Percentiles rank a stretch among this genome's conserved stretches.
These are phyloP conservation scores for Stegodyphus mimosarum DNA, from an alignment of 1,140 invertebrate species.

Conservation along the genomic window DNA sequence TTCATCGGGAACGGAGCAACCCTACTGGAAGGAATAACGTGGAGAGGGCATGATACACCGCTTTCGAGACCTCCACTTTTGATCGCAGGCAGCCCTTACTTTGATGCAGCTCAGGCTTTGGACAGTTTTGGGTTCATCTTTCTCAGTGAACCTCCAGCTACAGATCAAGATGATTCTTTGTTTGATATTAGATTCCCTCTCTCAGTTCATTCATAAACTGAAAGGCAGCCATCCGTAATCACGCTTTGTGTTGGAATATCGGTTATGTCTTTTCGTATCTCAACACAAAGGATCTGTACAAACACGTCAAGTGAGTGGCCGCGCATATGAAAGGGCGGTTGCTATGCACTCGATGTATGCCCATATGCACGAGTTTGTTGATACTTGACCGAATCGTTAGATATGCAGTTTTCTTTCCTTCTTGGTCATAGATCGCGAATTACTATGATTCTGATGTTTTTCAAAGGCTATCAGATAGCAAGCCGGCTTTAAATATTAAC, in stretches of 20 bases:
- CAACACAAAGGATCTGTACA: conserved; percentile 30
- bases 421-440: not conserved
- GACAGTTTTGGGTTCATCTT: conserved; percentile 22
- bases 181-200: conserved; percentile 28
- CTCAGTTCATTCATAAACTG: conserved; percentile 51
- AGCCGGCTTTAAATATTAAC: no score
- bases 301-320: conserved; percentile 8
- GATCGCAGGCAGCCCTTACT: conserved; percentile 17
- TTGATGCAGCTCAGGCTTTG: conserved; percentile 13
- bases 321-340: not conserved
- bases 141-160: conserved; percentile 1
- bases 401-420: not conserved
- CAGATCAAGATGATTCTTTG: conserved; percentile 52
- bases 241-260: conserved; percentile 47
- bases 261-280: conserved; percentile 38
- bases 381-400: not conserved
- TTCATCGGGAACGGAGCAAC: no score
- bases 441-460: no score
- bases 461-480: no score
- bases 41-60: no score
- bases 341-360: not conserved
- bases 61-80: conserved; percentile 15
- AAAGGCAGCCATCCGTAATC: conserved; percentile 37
- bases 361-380: not conserved
- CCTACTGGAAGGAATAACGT: no score